Base-by-base conservation (phyloP, 2,113 vertebrate genomes). In the Toxotes jaculatrix region DNA sequence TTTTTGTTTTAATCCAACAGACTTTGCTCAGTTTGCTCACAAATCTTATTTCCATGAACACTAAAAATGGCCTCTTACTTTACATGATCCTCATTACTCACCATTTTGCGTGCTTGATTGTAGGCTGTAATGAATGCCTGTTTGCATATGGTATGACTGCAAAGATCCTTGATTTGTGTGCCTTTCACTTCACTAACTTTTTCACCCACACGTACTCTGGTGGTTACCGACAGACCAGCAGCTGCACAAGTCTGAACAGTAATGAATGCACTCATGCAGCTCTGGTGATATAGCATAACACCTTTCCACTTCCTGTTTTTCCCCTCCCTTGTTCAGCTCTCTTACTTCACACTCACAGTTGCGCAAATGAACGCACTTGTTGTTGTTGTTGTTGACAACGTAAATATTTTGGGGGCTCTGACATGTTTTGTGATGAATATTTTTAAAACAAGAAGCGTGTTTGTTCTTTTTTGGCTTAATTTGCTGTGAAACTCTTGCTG, bases 201-300 rank as follows among this genome's bases (percentile, higher is more conserved):
- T 4, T n/a, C 53, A 64, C 51, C 14, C 19, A 5, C 34, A 13
- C 43, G 45, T 53, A 51, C 47, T 36, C 64, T 21, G 23, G 5
- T 31, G 23, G 31, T 66, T 62, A 53, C n/a, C 47, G 5, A 47
- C 57, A 38, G 45, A 60, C 4, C 45, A 83, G 34, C 61, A 78
- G 81, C 82, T 79, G 84, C 66, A 77, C 83, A 79, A 53, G 88
- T 87, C 61, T 78, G n/a, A 86, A 79, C 77, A 87, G 23, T 56
- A 79, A 65, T 60, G 45, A 47, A 77, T 42, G 36, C 27, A 61
- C 71, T 57, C 64, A 63, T 62, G 17, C 76, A 60, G 27, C 68
- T 61, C 40, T 53, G 21, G 23, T 27, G 13, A 42, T 1, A 32
- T 66, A 32, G 62, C 71, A 31, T 80, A 42, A 81, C 80, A 91